These are phyloP conservation scores for Xestia xanthographa DNA, from an alignment of 2,888 invertebrate species.

Conservation along the genomic window DNA sequence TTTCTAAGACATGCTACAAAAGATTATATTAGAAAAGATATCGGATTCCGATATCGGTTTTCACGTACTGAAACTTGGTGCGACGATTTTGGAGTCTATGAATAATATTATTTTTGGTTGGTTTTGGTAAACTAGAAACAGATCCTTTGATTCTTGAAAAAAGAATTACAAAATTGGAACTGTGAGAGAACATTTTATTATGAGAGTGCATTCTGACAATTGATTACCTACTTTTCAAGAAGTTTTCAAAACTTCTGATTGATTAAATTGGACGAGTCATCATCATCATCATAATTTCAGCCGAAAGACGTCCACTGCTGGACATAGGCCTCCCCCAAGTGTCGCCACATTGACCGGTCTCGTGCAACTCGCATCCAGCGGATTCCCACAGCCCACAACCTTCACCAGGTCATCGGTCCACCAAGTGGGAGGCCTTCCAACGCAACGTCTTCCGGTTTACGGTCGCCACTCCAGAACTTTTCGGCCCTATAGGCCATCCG, in stretches of 20 bases:
- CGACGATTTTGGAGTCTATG: neutral
- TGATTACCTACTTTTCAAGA: neutral
- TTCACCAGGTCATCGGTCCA: no score
- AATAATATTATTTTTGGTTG: neutral
- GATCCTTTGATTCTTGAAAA: neutral
- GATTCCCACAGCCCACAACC: no score
- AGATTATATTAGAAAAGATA: slow-evolving; percentile 27
- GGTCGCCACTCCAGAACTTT: no score
- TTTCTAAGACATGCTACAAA: slow-evolving; percentile 19
- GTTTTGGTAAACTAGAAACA: neutral
- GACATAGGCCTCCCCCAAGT: no score
- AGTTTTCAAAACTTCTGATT: neutral
- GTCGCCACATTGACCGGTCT: no score
- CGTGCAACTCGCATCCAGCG: no score
- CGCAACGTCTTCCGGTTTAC: no score
- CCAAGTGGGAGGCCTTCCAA: no score
- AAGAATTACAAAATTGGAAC: neutral
- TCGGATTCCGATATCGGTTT: slow-evolving; percentile 23
- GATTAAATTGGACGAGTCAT: neutral
- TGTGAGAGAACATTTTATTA: neutral
- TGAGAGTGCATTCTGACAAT: neutral
- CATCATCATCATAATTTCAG: no score
- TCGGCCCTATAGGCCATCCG: no score
- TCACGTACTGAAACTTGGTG: neutral
- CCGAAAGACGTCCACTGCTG: no score